Evolutionary conservation across 2,888 invertebrate genomes (phyloP).

Genomic region (Strigamia transsilvanica): DNA sequence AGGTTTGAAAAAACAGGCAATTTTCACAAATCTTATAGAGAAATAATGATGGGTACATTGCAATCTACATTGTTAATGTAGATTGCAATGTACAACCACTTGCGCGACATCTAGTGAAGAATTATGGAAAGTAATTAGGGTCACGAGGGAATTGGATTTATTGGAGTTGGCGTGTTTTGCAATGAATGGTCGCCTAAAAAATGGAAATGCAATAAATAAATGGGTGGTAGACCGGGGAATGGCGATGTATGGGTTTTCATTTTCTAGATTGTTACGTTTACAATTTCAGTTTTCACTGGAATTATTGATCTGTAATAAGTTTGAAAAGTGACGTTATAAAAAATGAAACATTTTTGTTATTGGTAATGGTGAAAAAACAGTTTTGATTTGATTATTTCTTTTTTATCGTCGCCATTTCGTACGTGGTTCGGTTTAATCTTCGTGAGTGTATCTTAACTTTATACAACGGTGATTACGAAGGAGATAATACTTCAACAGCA

Average conservation of each 20-base stretch:
- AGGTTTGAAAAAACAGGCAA: neutral
- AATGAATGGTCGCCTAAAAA: conserved; percentile 14
- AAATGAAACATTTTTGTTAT: neutral
- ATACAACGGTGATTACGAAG: conserved; percentile 11
- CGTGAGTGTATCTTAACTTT: conserved; percentile 17
- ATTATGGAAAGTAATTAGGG: conserved; percentile 40
- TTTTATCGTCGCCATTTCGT: neutral
- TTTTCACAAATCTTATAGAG: conserved; percentile 31
- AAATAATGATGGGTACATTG: neutral
- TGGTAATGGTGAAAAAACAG: neutral
- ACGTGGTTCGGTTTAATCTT: conserved; percentile 32
- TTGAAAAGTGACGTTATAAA: neutral
- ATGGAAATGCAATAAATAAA: conserved; percentile 46
- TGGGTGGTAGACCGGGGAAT: neutral
- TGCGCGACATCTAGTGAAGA: conserved; percentile 37
- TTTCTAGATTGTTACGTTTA: neutral
- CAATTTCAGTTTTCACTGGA: neutral
- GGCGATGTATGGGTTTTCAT: neutral
- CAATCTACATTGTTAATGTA: neutral
- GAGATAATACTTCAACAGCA: conserved; percentile 35
- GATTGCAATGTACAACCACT: neutral
- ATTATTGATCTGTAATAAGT: neutral
- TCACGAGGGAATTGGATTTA: conserved; percentile 26
- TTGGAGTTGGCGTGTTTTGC: neutral
- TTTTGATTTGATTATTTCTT: conserved; percentile 11